These are phyloP conservation scores for Notarius lentiginosus DNA, from an alignment of 2,113 vertebrate species.

Conservation along the genomic window DNA sequence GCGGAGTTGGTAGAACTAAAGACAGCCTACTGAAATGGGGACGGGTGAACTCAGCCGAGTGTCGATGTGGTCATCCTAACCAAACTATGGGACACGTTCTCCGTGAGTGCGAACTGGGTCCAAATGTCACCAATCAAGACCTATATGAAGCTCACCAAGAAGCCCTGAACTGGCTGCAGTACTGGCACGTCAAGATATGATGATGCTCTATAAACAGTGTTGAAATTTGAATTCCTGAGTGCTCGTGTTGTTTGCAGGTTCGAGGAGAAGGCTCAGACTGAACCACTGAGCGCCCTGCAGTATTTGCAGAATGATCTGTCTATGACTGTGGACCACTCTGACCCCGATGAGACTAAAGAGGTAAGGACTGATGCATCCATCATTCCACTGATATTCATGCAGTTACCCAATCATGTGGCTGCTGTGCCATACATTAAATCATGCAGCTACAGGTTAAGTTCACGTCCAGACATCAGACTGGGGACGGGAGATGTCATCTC, in stretches of 20 bases:
- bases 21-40: too few relatives aligned
- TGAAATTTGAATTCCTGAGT: background rate
- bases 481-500: background rate
- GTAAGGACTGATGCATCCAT: constrained; percentile 62
- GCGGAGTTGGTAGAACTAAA: too few relatives aligned
- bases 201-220: background rate
- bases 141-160: too few relatives aligned
- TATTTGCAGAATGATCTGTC: constrained; percentile 97
- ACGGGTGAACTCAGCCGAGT: too few relatives aligned
- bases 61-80: too few relatives aligned
- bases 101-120: too few relatives aligned
- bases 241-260: constrained; percentile 75
- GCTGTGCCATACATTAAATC: background rate
- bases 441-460: too few relatives aligned
- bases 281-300: constrained; percentile 92
- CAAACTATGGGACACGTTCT: too few relatives aligned
- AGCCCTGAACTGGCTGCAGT: too few relatives aligned
- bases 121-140: too few relatives aligned
- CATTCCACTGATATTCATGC: background rate
- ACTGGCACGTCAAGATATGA: too few relatives aligned
- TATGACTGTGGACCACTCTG: constrained; percentile 94
- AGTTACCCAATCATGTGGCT: background rate
- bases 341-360: constrained; percentile 97
- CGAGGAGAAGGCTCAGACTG: constrained; percentile 95
- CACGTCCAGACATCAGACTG: background rate